Conservation (phyloP, 2,113 vertebrate species). For the Apodemus sylvaticus region DNA sequence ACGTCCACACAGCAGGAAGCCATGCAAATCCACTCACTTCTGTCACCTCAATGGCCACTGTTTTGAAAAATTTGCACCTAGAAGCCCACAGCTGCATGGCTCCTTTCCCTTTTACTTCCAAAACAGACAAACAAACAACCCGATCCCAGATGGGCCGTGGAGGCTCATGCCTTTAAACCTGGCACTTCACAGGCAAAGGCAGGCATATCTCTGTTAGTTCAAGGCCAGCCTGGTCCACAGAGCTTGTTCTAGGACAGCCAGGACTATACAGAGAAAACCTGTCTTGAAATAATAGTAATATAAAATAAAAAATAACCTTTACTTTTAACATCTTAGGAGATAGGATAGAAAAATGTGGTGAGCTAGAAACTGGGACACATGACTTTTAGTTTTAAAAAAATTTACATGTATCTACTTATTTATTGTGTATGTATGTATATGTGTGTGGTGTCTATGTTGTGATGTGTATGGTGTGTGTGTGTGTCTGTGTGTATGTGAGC, state of each 20-base stretch:
- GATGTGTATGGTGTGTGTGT: neutral
- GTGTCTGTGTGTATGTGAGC: neutral
- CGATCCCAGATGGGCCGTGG: neutral
- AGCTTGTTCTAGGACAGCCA: neutral
- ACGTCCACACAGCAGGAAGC: neutral
- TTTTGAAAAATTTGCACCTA: neutral
- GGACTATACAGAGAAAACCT: neutral
- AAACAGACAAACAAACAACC: neutral
- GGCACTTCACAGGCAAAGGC: neutral
- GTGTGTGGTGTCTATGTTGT: neutral
- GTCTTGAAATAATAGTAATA: neutral
- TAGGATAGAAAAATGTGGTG: neutral
- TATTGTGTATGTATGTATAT: neutral
- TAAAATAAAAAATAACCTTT: neutral
- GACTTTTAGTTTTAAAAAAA: conserved; percentile 7
- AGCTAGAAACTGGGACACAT: neutral
- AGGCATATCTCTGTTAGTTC: neutral
- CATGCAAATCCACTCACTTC: neutral
- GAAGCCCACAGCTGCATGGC: neutral
- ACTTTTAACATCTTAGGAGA: neutral
- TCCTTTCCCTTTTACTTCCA: neutral
- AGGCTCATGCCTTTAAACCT: neutral
- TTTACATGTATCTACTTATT: neutral
- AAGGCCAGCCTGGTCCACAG: neutral
- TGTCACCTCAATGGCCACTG: neutral